Conservation (phyloP, 2,888 invertebrate species). For the Drosophila buzzatii region DNA sequence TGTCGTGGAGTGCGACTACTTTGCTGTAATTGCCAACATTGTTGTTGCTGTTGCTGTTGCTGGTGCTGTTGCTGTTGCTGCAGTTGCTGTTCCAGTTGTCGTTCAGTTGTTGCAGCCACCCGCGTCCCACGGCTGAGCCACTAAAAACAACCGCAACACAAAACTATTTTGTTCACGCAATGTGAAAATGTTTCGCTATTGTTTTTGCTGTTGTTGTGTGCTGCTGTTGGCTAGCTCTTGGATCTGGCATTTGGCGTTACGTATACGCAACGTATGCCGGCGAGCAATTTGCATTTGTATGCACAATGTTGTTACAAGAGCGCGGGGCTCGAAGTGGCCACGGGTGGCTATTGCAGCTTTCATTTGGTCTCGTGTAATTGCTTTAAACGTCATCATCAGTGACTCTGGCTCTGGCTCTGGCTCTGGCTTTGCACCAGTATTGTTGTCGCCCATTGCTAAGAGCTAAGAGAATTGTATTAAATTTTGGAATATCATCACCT, state of each 20-base stretch:
- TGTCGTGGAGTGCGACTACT: constrained; percentile 48
- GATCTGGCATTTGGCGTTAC: constrained; percentile 65
- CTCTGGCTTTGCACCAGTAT: constrained; percentile 29
- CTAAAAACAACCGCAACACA: constrained; percentile 80
- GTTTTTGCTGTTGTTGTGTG: constrained; percentile 34
- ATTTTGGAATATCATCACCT: constrained; percentile 38
- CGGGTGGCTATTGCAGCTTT: constrained; percentile 37
- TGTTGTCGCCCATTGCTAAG: constrained; percentile 31
- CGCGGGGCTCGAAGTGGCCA: constrained; percentile 15
- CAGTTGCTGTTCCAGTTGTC: constrained; percentile 46
- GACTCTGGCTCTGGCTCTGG: constrained; percentile 29
- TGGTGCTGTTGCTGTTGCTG: constrained; percentile 32
- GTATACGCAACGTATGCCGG: constrained; percentile 78
- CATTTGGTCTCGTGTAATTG: constrained; percentile 67
- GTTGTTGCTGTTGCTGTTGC: constrained; percentile 45
- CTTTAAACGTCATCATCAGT: constrained; percentile 78
- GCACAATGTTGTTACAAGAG: constrained; percentile 68
- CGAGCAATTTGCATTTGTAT: constrained; percentile 78
- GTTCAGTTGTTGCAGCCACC: constrained; percentile 39
- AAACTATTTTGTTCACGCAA: constrained; percentile 81
- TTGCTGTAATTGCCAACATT: constrained; percentile 68
- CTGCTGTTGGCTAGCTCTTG: constrained; percentile 39
- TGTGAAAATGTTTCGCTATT: constrained; percentile 72
- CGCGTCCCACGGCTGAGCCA: constrained; percentile 42
- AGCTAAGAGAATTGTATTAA: constrained; percentile 51